These are phyloP conservation scores for Axea sp. DNA, from an alignment of 2,888 invertebrate genomes.

Conservation along the genomic window DNA sequence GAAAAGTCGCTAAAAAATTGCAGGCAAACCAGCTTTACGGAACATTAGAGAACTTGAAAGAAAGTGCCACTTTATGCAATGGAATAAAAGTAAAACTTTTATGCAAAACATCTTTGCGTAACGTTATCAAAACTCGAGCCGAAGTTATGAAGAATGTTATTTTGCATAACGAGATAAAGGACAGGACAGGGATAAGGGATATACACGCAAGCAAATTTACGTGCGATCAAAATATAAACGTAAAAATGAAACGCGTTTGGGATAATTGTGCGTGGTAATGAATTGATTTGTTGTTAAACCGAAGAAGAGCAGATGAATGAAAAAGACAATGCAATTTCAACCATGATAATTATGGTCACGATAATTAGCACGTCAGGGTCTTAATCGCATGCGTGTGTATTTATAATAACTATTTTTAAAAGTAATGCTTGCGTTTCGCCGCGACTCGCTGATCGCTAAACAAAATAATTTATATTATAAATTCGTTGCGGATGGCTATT, in stretches of 20 bases:
- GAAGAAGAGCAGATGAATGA: conserved; percentile 11
- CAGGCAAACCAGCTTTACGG: conserved; percentile 13
- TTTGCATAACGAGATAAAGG: too few relatives aligned
- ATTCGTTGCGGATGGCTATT: conserved; percentile 30
- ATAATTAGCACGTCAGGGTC: conserved; percentile 46
- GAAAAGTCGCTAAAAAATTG: conserved; percentile 20
- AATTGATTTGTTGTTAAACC: conserved; percentile 37
- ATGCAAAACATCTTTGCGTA: conserved; percentile 5
- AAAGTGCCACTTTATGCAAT: conserved; percentile 26
- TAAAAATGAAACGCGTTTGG: too few relatives aligned
- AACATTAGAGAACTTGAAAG: conserved; percentile 25
- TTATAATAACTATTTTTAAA: conserved; percentile 57
- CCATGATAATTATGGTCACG: conserved; percentile 37
- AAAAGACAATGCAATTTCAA: conserved; percentile 40
- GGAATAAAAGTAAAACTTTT: conserved; percentile 21
- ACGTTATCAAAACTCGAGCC: too few relatives aligned
- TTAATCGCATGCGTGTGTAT: too few relatives aligned
- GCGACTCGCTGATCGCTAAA: conserved; percentile 39
- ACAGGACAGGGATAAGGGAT: too few relatives aligned
- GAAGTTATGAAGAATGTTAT: too few relatives aligned
- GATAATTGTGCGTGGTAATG: conserved; percentile 14
- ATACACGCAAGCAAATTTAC: too few relatives aligned
- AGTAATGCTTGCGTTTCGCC: conserved; percentile 33
- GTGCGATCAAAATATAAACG: too few relatives aligned
- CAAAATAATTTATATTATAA: conserved; percentile 48